Evolutionary conservation across 2,888 invertebrate species (phyloP), one percentile per base, ranked within the genome.

Genomic region (Taphrorychus bicolor): DNA sequence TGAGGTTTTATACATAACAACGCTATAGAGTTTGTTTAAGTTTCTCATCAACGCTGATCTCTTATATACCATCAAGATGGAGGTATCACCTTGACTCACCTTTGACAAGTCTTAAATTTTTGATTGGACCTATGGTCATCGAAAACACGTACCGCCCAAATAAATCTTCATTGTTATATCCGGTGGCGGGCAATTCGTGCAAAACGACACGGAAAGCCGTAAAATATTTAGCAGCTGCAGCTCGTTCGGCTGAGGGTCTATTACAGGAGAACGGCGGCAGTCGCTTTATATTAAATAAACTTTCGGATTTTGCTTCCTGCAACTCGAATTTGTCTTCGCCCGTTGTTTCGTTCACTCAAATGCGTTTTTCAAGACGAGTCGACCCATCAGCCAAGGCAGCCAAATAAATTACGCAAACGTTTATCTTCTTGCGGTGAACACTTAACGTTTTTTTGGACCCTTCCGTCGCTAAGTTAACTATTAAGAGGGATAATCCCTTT

Each of bases 401-500:
- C 19, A 19, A 48, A 48, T 18, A 32, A 32, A 32, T 32, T 32
- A 32, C 32, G 32, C 32, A 32, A 11, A 11, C 32, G 32, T 32
- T 32, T 32, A 32, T 32, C 32, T 32, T 32, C 32, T 32, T 32
- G 32, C 32, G 32, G 32, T 11, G 3, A 32, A 32, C 32, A 11
- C 32, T 32, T 32, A 32, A 32, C 9, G 32, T 32, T 32, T 45
- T 21, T 18, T 45, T n/a, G n/a, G n/a, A n/a, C n/a, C n/a, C n/a
- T n/a, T n/a, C n/a, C n/a, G n/a, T n/a, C 9, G 52, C 57, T 42
- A 69, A 65, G 59, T 64, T 69, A 69, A 64, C 69, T 69, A 69
- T 69, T 69, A 60, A 65, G 64, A 64, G 68, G 68, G 68, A 68
- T 68, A 68, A 68, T 63, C 59, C 69, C 48, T 64, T 56, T 56